These are phyloP conservation scores for Clangula hyemalis DNA, from an alignment of 2,797 vertebrate genomes.

Conservation along the genomic window DNA sequence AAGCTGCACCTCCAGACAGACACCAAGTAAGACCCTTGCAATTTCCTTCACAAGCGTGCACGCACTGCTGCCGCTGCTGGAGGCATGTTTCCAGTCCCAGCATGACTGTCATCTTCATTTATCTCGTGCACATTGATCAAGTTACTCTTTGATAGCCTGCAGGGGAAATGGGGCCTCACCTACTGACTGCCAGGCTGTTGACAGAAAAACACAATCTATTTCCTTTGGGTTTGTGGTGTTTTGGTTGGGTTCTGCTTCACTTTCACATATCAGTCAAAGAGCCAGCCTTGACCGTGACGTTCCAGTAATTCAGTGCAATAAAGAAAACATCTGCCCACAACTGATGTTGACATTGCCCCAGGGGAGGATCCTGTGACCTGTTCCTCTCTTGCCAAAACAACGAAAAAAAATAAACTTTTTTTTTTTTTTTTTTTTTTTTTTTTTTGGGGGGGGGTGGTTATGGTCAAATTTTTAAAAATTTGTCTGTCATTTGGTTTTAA, in stretches of 20 bases:
- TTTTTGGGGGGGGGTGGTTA: not conserved
- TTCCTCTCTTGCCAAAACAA: not conserved
- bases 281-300: not conserved
- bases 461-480: not conserved
- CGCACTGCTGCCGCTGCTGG: not conserved
- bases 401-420: not conserved
- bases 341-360: not conserved
- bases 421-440: too few species aligned
- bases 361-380: not conserved
- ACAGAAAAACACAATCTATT: conserved; percentile 54
- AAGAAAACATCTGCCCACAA: not conserved
- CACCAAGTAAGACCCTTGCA: not conserved
- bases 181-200: conserved; percentile 34
- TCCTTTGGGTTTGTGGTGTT: conserved; percentile 35
- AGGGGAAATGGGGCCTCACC: conserved; percentile 30
- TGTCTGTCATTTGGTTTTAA: not conserved
- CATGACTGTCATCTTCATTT: conserved; percentile 53
- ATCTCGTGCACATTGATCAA: conserved; percentile 31
- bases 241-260: conserved; percentile 10
- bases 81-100: conserved; percentile 51
- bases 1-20: not conserved
- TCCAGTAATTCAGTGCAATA: not conserved
- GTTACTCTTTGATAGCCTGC: not conserved
- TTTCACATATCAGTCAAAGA: not conserved
- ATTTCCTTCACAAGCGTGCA: not conserved